Percentiles rank a stretch among this genome's conserved stretches.
phyloP scores from a whole-genome alignment of 2,797 vertebrate species.

The Kryptopterus vitreolus region DNA sequence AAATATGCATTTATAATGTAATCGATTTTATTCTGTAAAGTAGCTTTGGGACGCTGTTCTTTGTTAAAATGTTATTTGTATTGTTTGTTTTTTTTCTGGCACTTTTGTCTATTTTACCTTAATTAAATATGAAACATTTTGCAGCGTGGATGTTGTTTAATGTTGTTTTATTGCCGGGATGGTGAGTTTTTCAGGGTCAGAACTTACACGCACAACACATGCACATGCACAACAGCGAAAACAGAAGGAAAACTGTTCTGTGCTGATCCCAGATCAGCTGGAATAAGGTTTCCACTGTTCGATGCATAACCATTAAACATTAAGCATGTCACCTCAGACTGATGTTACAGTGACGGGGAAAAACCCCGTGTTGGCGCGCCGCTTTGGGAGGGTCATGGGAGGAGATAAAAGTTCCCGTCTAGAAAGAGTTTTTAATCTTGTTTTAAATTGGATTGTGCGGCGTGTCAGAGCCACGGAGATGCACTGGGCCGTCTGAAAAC shows the following conservation, averaged over 20 bases:
- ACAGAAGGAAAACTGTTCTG: too few relatives aligned
- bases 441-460: constrained; percentile 49
- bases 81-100: too few relatives aligned
- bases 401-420: constrained; percentile 39
- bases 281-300: not conserved
- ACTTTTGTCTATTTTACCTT: not conserved
- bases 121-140: not conserved
- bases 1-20: too few relatives aligned
- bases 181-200: not conserved
- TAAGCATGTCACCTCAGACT: constrained; percentile 21
- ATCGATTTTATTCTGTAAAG: too few relatives aligned
- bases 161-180: not conserved
- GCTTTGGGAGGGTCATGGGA: constrained; percentile 24
- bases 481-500: constrained; percentile 42
- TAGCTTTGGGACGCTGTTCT: too few relatives aligned
- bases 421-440: constrained; percentile 52
- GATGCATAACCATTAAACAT: constrained; percentile 1
- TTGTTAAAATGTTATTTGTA: too few relatives aligned
- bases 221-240: too few relatives aligned
- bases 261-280: too few relatives aligned
- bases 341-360: constrained; percentile 7
- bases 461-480: constrained; percentile 34
- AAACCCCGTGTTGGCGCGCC: constrained; percentile 31
- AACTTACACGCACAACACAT: not conserved
- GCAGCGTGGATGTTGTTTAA: not conserved